Evolutionary conservation across 2,888 invertebrate species (phyloP).

Genomic region (Octodonta nipae): DNA sequence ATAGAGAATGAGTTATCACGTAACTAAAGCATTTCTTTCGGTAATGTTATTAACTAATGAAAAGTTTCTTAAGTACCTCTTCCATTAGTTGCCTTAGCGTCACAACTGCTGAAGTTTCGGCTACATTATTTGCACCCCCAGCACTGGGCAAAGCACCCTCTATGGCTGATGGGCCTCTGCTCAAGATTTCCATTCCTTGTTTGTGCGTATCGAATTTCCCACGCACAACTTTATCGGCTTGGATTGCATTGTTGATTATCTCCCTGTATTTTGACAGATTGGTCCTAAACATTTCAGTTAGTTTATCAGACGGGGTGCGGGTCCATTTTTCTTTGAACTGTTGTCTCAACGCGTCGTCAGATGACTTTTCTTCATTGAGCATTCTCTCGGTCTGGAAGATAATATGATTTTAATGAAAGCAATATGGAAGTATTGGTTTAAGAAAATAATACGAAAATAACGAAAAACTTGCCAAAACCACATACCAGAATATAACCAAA

Average conservation of each 20-base stretch:
- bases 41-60: background rate
- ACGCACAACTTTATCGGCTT: constrained; percentile 68
- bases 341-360: constrained; percentile 71
- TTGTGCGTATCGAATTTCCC: constrained; percentile 72
- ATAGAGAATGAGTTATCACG: background rate
- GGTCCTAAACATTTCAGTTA: constrained; percentile 77
- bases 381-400: constrained; percentile 56
- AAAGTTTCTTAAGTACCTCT: constrained; percentile 37
- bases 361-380: constrained; percentile 81
- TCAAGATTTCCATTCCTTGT: constrained; percentile 68
- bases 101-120: constrained; percentile 47
- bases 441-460: too few relatives aligned
- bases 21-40: too few relatives aligned
- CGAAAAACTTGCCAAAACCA: too few relatives aligned
- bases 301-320: constrained; percentile 70
- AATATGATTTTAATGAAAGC: too few relatives aligned
- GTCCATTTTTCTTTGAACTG: constrained; percentile 93
- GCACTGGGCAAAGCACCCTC: constrained; percentile 53
- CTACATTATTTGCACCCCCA: constrained; percentile 40
- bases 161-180: constrained; percentile 57
- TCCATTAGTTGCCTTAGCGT: constrained; percentile 67
- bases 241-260: constrained; percentile 81
- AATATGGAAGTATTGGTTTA: too few relatives aligned
- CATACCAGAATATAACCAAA: too few relatives aligned
- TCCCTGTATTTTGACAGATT: constrained; percentile 87